phyloP scores from a whole-genome alignment of 1,140 invertebrate genomes.

The Scaptomyza hsui region DNA sequence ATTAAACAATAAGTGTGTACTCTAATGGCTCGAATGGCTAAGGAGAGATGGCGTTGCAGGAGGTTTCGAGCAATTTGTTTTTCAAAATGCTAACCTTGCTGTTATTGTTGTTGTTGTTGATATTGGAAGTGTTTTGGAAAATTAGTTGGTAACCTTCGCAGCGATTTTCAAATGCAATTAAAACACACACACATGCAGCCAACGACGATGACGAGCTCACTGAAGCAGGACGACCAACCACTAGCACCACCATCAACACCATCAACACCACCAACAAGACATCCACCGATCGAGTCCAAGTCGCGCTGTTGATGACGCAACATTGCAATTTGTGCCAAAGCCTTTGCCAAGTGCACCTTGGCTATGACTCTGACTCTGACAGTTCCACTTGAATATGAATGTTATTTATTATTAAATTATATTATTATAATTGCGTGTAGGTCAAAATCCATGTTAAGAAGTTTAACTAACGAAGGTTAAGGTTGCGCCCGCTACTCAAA shows the following conservation, averaged over 20 bases:
- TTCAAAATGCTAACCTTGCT: constrained; percentile 44
- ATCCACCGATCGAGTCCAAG: constrained; percentile 1
- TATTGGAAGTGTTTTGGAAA: constrained; percentile 55
- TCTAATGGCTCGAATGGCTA: neutral
- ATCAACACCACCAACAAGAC: constrained; percentile 6
- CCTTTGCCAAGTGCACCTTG: constrained; percentile 37
- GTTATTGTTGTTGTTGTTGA: constrained; percentile 34
- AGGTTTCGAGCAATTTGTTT: constrained; percentile 32
- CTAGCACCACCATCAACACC: neutral
- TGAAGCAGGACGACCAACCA: constrained; percentile 69
- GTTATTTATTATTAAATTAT: neutral
- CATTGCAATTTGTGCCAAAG: constrained; percentile 26
- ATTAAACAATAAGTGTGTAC: constrained; percentile 56
- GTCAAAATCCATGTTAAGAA: neutral
- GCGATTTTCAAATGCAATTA: constrained; percentile 72
- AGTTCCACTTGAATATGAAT: constrained; percentile 1
- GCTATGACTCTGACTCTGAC: constrained; percentile 11
- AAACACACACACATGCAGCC: constrained; percentile 48
- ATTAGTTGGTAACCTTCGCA: constrained; percentile 63
- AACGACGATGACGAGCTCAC: constrained; percentile 31
- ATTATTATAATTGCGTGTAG: neutral
- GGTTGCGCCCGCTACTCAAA: neutral
- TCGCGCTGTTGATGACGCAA: neutral
- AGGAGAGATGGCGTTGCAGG: constrained; percentile 6
- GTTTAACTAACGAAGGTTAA: neutral